phyloP scores from a whole-genome alignment of 2,113 vertebrate species.

The Pterophyllum scalare region DNA sequence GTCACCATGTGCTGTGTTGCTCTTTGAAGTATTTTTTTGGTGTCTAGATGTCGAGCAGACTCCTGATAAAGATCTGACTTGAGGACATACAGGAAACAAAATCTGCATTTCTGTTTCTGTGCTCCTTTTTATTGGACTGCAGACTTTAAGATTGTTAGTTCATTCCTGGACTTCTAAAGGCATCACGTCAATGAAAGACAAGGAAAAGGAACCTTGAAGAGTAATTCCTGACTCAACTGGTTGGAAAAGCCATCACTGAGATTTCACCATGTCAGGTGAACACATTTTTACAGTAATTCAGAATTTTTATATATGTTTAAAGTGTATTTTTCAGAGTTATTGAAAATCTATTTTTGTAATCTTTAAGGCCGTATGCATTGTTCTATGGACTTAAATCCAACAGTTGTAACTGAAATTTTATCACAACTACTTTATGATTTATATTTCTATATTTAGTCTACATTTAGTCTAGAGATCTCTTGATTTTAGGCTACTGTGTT shows the following conservation, averaged over 20 bases:
- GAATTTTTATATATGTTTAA: not conserved
- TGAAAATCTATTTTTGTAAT: not conserved
- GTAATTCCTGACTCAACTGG: not conserved
- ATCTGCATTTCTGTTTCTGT: conserved; percentile 15
- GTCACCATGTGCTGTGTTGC: not conserved
- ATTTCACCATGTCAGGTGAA: conserved; percentile 58
- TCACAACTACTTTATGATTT: no score
- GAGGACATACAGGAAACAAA: conserved; percentile 45
- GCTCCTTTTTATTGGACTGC: not conserved
- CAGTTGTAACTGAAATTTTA: not conserved
- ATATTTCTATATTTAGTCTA: not conserved
- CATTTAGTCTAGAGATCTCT: not conserved
- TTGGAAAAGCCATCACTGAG: not conserved
- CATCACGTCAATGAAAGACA: not conserved
- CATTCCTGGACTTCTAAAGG: not conserved
- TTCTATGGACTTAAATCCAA: not conserved
- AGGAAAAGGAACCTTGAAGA: not conserved
- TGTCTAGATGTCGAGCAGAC: not conserved
- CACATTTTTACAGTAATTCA: not conserved
- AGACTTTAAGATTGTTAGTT: not conserved
- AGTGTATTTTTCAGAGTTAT: not conserved
- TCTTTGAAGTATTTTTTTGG: not conserved
- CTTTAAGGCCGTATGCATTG: not conserved
- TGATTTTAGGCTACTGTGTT: not conserved
- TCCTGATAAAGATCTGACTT: conserved; percentile 60